Conservation (phyloP, 1,140 invertebrate species). For the Chelonus insularis region DNA sequence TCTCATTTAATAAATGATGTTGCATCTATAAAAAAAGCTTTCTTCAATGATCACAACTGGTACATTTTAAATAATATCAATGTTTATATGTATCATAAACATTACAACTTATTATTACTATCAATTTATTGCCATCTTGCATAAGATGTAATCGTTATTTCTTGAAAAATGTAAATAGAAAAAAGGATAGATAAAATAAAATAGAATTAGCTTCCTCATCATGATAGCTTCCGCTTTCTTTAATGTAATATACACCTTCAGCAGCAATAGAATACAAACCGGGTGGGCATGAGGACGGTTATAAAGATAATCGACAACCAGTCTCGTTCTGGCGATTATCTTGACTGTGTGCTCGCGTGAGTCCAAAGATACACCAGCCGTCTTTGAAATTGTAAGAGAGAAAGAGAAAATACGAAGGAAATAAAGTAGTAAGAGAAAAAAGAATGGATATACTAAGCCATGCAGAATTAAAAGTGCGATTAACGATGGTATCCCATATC, state of each 20-base stretch:
- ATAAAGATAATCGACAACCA: conserved; percentile 18
- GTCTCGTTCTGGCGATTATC: conserved; percentile 11
- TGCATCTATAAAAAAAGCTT: no score
- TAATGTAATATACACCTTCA: conserved; percentile 20
- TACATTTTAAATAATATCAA: no score
- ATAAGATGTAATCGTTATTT: no score
- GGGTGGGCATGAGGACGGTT: conserved; percentile 14
- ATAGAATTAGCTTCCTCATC: conserved; percentile 5
- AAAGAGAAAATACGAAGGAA: conserved; percentile 8
- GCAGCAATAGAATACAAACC: conserved; percentile 19
- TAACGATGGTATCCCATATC: conserved; percentile 48
- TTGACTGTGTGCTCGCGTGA: conserved; percentile 11
- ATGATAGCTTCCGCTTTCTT: neutral
- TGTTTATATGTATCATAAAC: no score
- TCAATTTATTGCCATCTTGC: no score
- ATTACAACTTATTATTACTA: no score
- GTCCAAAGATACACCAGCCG: neutral
- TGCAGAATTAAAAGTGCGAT: conserved; percentile 46
- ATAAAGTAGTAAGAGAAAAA: conserved; percentile 5
- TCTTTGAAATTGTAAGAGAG: conserved; percentile 3
- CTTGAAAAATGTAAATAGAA: no score
- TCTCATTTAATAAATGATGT: no score
- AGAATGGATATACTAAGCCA: conserved; percentile 31
- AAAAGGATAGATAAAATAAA: neutral
- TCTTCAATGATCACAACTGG: no score